Conservation (phyloP, 2,113 vertebrate genomes). For the Amblyopsis rosae region DNA sequence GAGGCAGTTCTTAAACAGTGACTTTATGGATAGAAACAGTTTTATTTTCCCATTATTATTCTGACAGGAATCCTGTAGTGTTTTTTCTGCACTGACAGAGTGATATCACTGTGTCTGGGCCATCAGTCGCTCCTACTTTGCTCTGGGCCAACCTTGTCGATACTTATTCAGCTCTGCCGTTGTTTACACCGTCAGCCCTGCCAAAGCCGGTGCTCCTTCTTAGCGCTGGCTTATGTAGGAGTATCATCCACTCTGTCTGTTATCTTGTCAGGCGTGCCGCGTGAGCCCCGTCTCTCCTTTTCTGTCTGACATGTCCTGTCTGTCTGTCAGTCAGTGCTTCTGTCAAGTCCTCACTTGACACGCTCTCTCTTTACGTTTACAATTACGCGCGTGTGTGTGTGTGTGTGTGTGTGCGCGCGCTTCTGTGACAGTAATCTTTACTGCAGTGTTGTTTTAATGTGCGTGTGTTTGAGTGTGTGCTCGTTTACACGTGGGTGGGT, state of each 20-base stretch:
- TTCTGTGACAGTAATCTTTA: background rate
- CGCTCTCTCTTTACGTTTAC: background rate
- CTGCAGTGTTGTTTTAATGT: background rate
- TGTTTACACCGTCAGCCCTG: constrained; percentile 17
- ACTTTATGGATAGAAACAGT: constrained; percentile 38
- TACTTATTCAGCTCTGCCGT: constrained; percentile 32
- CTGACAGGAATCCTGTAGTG: constrained; percentile 32
- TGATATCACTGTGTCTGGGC: constrained; percentile 32
- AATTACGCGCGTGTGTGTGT: background rate
- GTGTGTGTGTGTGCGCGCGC: background rate
- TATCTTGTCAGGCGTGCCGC: constrained; percentile 48
- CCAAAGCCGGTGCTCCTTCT: constrained; percentile 27
- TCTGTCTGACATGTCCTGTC: constrained; percentile 33
- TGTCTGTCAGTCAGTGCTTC: constrained; percentile 49
- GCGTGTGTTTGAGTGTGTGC: background rate
- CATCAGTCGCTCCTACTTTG: constrained; percentile 20
- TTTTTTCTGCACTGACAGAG: constrained; percentile 22
- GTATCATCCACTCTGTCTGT: constrained; percentile 52
- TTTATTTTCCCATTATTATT: background rate
- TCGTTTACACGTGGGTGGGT: background rate
- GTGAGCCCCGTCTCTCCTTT: constrained; percentile 34
- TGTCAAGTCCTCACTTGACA: background rate
- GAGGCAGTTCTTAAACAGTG: constrained; percentile 36
- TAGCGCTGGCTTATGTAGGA: constrained; percentile 35
- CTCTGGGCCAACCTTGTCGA: constrained; percentile 52